phyloP scores from a whole-genome alignment of 2,113 vertebrate genomes.

The Parus major region DNA sequence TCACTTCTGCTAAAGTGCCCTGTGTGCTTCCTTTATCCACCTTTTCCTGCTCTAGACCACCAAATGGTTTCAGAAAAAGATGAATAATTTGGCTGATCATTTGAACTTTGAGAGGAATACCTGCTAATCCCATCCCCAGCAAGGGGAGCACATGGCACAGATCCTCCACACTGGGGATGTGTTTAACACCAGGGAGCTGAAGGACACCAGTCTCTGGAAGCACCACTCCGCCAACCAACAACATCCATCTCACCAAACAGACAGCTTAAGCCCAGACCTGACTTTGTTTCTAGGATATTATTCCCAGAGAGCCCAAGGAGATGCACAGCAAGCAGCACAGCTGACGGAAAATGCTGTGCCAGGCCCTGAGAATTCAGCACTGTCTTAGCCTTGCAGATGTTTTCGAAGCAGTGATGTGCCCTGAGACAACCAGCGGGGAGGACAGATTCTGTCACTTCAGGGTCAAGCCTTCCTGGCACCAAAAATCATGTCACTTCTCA shows the following conservation, averaged over 20 bases:
- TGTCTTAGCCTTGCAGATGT: background rate
- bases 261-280: background rate
- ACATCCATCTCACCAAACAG: rapidly evolving
- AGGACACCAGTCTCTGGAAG: rapidly evolving
- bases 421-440: background rate
- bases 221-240: too few relatives aligned
- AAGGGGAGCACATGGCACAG: rapidly evolving
- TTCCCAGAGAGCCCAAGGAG: background rate
- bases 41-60: background rate
- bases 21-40: too few relatives aligned
- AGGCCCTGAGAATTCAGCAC: background rate
- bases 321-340: background rate
- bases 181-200: rapidly evolving
- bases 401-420: background rate
- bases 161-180: background rate
- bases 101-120: background rate
- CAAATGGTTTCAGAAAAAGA: rapidly evolving
- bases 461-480: background rate
- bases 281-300: background rate
- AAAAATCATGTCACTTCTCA: background rate
- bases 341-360: background rate
- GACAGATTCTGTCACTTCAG: background rate
- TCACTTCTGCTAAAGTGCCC: background rate
- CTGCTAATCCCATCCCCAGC: background rate
- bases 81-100: rapidly evolving